A percentile compares a stretch with the other conserved stretches of the same genome.
phyloP scores from a whole-genome alignment of 37 sponge, comb jelly and placozoan genomes.

The Tethya wilhelma region DNA sequence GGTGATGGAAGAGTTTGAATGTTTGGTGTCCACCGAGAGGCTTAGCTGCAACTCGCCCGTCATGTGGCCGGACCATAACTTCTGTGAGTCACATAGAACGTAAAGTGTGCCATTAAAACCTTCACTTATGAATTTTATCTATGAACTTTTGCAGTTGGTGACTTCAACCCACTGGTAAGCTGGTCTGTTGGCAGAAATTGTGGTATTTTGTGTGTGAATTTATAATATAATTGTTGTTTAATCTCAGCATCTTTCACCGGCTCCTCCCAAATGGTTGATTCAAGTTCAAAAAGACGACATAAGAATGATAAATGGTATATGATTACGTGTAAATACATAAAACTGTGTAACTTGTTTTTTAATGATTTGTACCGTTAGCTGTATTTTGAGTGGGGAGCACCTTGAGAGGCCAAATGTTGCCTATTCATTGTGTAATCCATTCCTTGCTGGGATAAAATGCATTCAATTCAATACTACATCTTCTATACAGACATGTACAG shows the following conservation, averaged over 20 bases:
- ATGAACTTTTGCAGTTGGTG: conserved; percentile 40
- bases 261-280: conserved; percentile 56
- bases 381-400: too few species aligned
- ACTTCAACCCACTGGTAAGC: conserved; percentile 54
- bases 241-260: conserved; percentile 45
- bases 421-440: too few species aligned
- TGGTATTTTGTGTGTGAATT: background rate
- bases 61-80: conserved; percentile 78
- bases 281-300: conserved; percentile 46
- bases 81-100: conserved; percentile 56
- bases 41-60: conserved; percentile 60
- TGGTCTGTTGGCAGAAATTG: background rate
- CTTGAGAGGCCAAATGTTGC: too few species aligned
- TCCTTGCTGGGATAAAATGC: background rate
- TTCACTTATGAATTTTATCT: background rate
- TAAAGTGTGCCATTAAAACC: background rate
- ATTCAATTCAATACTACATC: background rate
- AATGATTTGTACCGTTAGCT: too few species aligned
- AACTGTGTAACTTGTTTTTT: too few species aligned
- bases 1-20: conserved; percentile 22
- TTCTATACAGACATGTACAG: background rate
- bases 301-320: conserved; percentile 47
- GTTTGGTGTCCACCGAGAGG: conserved; percentile 61
- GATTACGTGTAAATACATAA: too few species aligned
- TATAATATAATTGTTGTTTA: background rate